Evolutionary conservation across 2,888 invertebrate genomes (phyloP).

Genomic region (Colletes collaris): DNA sequence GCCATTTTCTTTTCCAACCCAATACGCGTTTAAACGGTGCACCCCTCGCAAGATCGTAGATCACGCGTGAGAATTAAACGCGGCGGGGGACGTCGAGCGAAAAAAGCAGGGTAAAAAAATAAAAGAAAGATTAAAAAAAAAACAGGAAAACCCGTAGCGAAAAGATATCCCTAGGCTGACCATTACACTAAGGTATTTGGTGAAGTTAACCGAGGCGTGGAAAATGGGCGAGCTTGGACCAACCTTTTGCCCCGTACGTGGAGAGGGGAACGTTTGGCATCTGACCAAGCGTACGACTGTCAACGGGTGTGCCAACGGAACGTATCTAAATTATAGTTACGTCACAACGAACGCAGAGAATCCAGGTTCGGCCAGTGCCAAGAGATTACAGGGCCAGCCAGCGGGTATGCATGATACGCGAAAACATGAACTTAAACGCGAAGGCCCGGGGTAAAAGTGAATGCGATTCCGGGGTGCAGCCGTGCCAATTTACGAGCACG

Average conservation of each 20-base stretch:
- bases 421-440: slow-evolving; percentile 36
- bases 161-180: slow-evolving; percentile 28
- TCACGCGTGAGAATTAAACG: slow-evolving; percentile 22
- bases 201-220: slow-evolving; percentile 52
- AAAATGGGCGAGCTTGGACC: slow-evolving; percentile 45
- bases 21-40: slow-evolving; percentile 1
- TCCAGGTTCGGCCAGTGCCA: slow-evolving; percentile 64
- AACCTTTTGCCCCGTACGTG: slow-evolving; percentile 50
- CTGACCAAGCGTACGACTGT: slow-evolving; percentile 66
- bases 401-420: slow-evolving; percentile 14
- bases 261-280: slow-evolving; percentile 66
- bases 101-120: neutral
- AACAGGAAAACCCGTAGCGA: neutral
- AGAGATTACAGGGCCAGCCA: slow-evolving; percentile 61
- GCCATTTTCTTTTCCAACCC: neutral
- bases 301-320: slow-evolving; percentile 74
- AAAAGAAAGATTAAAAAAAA: neutral
- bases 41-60: slow-evolving; percentile 8
- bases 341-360: slow-evolving; percentile 66
- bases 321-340: slow-evolving; percentile 77
- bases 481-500: slow-evolving; percentile 9
- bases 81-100: neutral
- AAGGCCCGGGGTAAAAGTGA: slow-evolving; percentile 31
- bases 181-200: slow-evolving; percentile 47
- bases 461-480: slow-evolving; percentile 16